These are phyloP conservation scores for Ophiodon elongatus DNA, from an alignment of 2,113 vertebrate genomes.

Conservation along the genomic window DNA sequence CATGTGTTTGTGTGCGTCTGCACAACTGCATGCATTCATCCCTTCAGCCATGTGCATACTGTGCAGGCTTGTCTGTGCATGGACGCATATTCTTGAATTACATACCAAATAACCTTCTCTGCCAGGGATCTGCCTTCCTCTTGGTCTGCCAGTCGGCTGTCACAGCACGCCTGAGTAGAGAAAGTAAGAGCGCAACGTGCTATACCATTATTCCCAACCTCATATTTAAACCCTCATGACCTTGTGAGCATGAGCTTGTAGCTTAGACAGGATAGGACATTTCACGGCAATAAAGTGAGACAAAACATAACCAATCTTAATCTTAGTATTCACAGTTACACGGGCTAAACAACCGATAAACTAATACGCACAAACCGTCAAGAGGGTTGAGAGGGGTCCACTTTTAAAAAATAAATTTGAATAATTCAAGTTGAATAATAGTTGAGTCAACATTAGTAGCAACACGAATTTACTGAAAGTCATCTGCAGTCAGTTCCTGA, in stretches of 20 bases:
- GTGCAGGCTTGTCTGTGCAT: constrained; percentile 65
- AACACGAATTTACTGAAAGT: constrained; percentile 5
- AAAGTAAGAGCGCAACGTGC: constrained; percentile 38
- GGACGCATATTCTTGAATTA: constrained; percentile 66
- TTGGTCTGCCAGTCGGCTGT: constrained; percentile 37
- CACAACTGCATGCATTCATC: constrained; percentile 71
- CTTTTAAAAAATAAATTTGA: neutral
- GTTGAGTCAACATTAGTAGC: neutral
- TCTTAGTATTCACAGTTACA: neutral
- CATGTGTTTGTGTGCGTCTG: constrained; percentile 44
- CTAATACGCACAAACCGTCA: neutral
- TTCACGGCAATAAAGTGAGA: neutral
- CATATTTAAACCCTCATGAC: constrained; percentile 16
- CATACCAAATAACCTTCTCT: constrained; percentile 63
- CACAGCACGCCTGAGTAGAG: constrained; percentile 57
- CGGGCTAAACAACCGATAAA: neutral
- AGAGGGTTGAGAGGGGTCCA: neutral
- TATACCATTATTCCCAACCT: constrained; percentile 30
- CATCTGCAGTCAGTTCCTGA: constrained; percentile 5
- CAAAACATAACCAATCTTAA: neutral
- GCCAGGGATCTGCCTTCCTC: constrained; percentile 63
- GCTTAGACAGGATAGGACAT: neutral
- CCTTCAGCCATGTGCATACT: constrained; percentile 61
- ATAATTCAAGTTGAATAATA: neutral
- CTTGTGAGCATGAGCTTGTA: constrained; percentile 6